Evolutionary conservation across 2,113 vertebrate species (phyloP), one percentile per base, ranked within the genome.

Genomic region (Podilymbus podiceps): DNA sequence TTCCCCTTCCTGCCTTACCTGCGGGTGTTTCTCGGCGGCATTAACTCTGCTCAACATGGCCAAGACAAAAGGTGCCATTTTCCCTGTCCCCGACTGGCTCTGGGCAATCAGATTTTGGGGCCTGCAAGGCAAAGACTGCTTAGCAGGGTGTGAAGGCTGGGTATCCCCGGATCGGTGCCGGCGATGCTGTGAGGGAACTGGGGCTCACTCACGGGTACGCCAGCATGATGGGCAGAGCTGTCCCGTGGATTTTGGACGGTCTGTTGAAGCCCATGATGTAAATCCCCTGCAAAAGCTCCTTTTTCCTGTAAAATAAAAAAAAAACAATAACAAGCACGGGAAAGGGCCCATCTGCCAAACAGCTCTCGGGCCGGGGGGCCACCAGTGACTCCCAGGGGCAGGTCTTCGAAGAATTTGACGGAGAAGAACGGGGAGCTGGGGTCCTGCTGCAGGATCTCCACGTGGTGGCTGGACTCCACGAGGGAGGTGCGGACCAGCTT

Each of bases 41-140:
- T 92, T 97, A 38, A 98, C 97, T 89, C 98, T 98, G 98, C 98
- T 98, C 90, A 98, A 55, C 98, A 98, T 98, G 4, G 98, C 98
- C 95, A 98, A 91, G 66, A 96, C 98, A 96, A 98, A 98, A 46
- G 98, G 98, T 52, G 98, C 98, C 2, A 98, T 98, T 89, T 98
- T 98, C 35, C 98, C 98, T n/a, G 98, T 98, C 62, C 98, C 98
- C 44, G 98, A 98, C 96, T 98, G 98, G 95, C 98, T 98, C 95
- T 98, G 98, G 10, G 98, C 98, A 90, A 98, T 98, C 77, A 98
- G 97, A 82, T 98, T 98, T 93, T 98, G 98, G 67, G 98, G 98
- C 87, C 98, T 98, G 94, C 16, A 95, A 94, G 76, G 90, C 66
- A 95, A 96, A 97, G 38, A 69, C 69, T 33, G 81, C 90, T 93